Conservation (phyloP, 2,113 vertebrate genomes). For the Heterotis niloticus region DNA sequence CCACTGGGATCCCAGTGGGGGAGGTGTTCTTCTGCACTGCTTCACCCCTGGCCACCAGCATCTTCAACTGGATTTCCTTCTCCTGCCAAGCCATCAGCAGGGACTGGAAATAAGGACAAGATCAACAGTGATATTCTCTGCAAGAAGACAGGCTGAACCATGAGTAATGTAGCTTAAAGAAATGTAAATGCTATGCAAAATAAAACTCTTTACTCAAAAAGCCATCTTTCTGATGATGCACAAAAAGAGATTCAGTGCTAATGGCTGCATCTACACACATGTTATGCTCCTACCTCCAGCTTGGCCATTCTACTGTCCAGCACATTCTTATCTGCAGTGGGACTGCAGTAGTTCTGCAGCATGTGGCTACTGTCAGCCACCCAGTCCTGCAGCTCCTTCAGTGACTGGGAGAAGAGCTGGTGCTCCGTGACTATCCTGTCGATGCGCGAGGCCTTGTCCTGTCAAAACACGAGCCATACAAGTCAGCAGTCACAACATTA, state of each 20-base stretch:
- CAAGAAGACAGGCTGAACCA: neutral
- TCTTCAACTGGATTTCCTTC: slow-evolving; percentile 92
- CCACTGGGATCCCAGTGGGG: slow-evolving; percentile 73
- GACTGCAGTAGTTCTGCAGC: slow-evolving; percentile 78
- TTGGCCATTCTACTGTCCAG: slow-evolving; percentile 87
- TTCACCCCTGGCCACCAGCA: slow-evolving; percentile 84
- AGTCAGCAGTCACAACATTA: neutral
- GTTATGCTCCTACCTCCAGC: slow-evolving; percentile 73
- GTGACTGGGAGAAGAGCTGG: slow-evolving; percentile 78
- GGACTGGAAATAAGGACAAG: slow-evolving; percentile 57
- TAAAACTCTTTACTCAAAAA: neutral
- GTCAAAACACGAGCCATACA: slow-evolving; percentile 22
- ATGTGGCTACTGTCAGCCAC: slow-evolving; percentile 77
- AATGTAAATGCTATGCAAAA: neutral
- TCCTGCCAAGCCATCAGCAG: slow-evolving; percentile 83
- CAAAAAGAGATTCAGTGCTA: too few species aligned
- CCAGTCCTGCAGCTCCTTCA: slow-evolving; percentile 91
- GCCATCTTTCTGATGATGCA: neutral
- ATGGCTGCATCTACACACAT: neutral
- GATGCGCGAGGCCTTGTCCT: slow-evolving; percentile 90
- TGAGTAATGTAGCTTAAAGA: neutral
- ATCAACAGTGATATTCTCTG: neutral
- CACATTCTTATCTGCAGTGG: slow-evolving; percentile 81
- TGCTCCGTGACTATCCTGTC: slow-evolving; percentile 87
- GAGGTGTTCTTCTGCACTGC: slow-evolving; percentile 89